Base-by-base conservation (phyloP, 1,140 invertebrate genomes). In the Penaeus vannamei region DNA sequence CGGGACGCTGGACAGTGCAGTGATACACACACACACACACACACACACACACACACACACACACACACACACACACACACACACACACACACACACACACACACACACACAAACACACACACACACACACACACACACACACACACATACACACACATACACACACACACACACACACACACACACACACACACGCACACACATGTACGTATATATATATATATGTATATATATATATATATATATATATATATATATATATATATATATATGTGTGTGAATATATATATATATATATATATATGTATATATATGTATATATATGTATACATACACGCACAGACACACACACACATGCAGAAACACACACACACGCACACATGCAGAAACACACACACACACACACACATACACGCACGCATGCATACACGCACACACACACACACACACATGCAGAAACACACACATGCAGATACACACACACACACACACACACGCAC, bases 151-250 rank as follows among this genome's bases (percentile, higher is more conserved):
- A 82, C n/a, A 82, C n/a, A 53, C n/a, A 61, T 61, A 53, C n/a
- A 82, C n/a, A 60, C n/a, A 82, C n/a, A 82, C 61, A 82, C 61
- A 82, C 61, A 82, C 61, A 82, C 61, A 82, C 61, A 82, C 61
- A 82, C 61, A 82, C 61, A 82, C 61, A 82, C 61, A 82, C 61
- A 82, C 61, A 82, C n/a, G 61, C 61, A 82, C 61, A 82, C 61
- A 82, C 61, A 82, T 61, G 29, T 82, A 60, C 61, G 29, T 82
- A 60, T 82, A 60, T 82, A 60, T 82, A 60, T 61, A 60, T 82
- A 60, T 61, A 60, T 82, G 12, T 82, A 26, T 82, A 60, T 82
- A 60, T 82, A 60, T 82, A 29, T 82, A 60, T 82, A 29, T 82
- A 29, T 82, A 29, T 82, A 29, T 82, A 19, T 60, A 29, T 60